A percentile compares a stretch with the other conserved stretches of the same genome.
Conservation (phyloP, 2,113 vertebrate species). For the Callaeas wilsoni region DNA sequence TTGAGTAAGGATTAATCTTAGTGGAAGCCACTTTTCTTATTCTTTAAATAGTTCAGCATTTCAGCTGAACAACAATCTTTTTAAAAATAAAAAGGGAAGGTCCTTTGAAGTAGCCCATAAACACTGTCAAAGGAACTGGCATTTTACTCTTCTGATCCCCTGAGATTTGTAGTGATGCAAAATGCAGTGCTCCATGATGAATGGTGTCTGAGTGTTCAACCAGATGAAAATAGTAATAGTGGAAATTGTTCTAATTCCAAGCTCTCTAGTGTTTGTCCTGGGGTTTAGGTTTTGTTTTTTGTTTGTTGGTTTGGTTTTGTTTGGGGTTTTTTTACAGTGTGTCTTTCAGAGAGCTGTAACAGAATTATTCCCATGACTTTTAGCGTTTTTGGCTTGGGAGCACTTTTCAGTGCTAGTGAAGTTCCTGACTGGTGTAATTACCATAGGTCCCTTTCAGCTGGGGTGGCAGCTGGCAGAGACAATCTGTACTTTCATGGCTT, state of each 20-base stretch:
- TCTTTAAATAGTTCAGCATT: background rate
- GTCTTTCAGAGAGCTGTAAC: background rate
- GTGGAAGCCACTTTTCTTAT: background rate
- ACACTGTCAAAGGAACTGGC: background rate
- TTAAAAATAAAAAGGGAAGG: background rate
- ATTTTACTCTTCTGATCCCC: background rate
- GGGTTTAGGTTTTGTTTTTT: background rate
- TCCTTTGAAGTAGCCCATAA: background rate
- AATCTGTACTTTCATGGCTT: conserved; percentile 14
- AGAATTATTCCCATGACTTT: background rate
- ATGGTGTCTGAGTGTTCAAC: background rate
- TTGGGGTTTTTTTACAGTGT: background rate
- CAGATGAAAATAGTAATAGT: background rate
- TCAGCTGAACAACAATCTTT: background rate
- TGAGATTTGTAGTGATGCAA: background rate
- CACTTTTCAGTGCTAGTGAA: background rate
- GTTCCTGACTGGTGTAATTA: background rate
- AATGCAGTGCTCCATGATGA: background rate
- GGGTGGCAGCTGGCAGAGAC: conserved; percentile 35
- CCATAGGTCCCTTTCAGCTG: background rate
- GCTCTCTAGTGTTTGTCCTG: background rate
- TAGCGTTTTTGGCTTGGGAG: background rate
- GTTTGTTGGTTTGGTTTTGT: background rate
- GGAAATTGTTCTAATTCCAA: background rate
- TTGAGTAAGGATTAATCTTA: background rate